These are phyloP conservation scores for Pseudochaenichthys georgianus DNA, from an alignment of 2,797 vertebrate genomes.

Conservation along the genomic window DNA sequence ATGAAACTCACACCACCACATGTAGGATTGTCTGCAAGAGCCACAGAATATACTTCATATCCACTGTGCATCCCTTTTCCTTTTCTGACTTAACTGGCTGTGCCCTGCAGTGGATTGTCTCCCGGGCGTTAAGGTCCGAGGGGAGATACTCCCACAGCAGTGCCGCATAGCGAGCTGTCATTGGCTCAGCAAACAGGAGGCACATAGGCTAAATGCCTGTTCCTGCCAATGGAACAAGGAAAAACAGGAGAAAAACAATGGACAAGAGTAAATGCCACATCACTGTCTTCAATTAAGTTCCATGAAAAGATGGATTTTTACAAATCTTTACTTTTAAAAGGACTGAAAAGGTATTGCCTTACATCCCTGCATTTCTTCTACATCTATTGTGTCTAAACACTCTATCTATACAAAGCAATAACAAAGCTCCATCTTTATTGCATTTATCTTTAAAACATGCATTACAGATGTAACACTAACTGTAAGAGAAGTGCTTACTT, in stretches of 20 bases:
- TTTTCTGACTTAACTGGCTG: conserved; percentile 44
- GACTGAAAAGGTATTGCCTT: background rate
- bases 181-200: conserved; percentile 64
- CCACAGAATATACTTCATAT: conserved; percentile 10
- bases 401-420: background rate
- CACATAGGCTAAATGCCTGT: conserved; percentile 70
- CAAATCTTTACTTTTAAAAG: conserved; percentile 16
- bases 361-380: background rate
- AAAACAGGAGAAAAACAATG: conserved; percentile 42
- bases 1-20: no score
- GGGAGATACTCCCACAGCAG: conserved; percentile 67
- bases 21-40: conserved; percentile 28
- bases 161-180: conserved; percentile 58
- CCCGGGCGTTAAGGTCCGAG: conserved; percentile 53
- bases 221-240: conserved; percentile 58
- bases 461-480: no score
- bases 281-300: conserved; percentile 23
- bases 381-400: background rate
- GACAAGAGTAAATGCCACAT: conserved; percentile 37
- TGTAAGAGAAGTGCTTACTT: background rate
- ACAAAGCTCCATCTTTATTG: background rate
- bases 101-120: conserved; percentile 56
- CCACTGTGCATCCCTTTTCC: conserved; percentile 22
- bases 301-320: conserved; percentile 1
- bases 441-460: conserved; percentile 1